Evolutionary conservation across 92 coral and sea anemone species (phyloP).

Genomic region (Montipora capitata): DNA sequence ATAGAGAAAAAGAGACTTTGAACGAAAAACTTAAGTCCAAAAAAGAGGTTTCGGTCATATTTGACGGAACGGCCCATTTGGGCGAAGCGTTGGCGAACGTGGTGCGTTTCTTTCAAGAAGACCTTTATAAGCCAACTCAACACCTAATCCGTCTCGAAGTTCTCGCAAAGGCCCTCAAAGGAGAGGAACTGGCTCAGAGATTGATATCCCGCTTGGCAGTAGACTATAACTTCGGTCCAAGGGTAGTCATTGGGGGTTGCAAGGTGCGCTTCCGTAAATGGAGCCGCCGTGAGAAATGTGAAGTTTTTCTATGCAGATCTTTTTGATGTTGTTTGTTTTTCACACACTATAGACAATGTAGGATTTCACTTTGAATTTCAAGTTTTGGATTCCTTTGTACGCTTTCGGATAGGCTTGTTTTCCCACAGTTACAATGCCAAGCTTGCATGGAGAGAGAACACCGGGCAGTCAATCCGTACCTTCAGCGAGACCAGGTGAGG

Average conservation of each 20-base stretch:
- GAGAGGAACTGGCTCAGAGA: constrained; percentile 67
- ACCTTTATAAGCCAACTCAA: constrained; percentile 52
- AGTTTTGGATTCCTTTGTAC: constrained; percentile 47
- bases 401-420: constrained; percentile 50
- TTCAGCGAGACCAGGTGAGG: constrained; percentile 62
- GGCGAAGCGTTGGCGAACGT: constrained; percentile 65
- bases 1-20: constrained; percentile 51
- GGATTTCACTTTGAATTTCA: constrained; percentile 62
- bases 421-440: constrained; percentile 58
- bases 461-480: constrained; percentile 60
- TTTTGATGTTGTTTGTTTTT: constrained; percentile 63
- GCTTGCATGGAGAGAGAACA: constrained; percentile 54
- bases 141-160: constrained; percentile 61
- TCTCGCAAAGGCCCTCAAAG: constrained; percentile 71
- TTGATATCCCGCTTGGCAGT: constrained; percentile 65
- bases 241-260: constrained; percentile 39
- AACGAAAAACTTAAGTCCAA: constrained; percentile 42
- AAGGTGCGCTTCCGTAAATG: constrained; percentile 66
- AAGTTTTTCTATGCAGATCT: constrained; percentile 64
- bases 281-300: constrained; percentile 57
- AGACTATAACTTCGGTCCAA: constrained; percentile 51
- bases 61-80: constrained; percentile 69
- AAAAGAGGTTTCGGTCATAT: constrained; percentile 56
- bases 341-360: constrained; percentile 64
- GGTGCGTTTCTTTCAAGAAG: constrained; percentile 53